These are phyloP conservation scores for Chiloscyllium plagiosum DNA, from an alignment of 2,113 vertebrate genomes.

Conservation along the genomic window DNA sequence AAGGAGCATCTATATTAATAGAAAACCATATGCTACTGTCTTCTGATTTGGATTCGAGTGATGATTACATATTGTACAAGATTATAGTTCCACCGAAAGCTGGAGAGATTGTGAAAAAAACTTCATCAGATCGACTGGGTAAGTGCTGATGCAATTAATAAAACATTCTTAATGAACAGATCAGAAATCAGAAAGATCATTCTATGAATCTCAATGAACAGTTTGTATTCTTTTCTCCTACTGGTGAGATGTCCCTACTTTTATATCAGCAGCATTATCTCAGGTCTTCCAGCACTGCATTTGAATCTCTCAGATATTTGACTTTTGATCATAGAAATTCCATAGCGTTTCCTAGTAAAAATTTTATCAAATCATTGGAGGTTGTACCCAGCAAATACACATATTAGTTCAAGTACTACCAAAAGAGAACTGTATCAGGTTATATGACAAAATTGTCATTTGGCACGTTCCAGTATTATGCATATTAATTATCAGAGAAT, in stretches of 20 bases:
- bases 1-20: constrained; percentile 48
- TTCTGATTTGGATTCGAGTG: constrained; percentile 59
- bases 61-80: constrained; percentile 55
- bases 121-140: constrained; percentile 46
- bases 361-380: not conserved
- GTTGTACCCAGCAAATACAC: not conserved
- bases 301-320: not conserved
- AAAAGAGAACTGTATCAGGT: not conserved
- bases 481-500: not conserved
- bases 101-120: constrained; percentile 52
- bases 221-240: not conserved
- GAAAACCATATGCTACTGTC: constrained; percentile 50
- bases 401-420: not conserved
- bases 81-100: constrained; percentile 41
- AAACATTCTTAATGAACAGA: not conserved
- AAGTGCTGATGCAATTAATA: not conserved
- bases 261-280: not conserved
- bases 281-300: not conserved
- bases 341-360: not conserved
- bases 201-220: not conserved
- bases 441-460: not conserved
- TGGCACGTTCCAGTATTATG: not conserved
- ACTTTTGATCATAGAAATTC: not conserved
- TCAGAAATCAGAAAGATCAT: not conserved
- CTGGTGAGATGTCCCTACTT: not conserved